These are phyloP conservation scores for Perccottus glenii DNA, from an alignment of 2,113 vertebrate genomes.

Conservation along the genomic window DNA sequence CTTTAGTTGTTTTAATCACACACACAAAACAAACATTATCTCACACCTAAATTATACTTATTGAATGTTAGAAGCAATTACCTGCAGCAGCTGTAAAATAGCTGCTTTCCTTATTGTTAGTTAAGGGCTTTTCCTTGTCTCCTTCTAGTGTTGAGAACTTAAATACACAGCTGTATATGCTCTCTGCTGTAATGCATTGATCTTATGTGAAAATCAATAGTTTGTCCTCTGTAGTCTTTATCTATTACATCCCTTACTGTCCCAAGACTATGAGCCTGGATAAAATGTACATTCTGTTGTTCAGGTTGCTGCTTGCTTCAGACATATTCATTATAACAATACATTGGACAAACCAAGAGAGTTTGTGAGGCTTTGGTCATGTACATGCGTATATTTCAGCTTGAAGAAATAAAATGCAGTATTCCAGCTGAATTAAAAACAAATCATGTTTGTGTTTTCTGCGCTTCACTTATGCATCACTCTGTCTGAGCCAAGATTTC, in stretches of 20 bases:
- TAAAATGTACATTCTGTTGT: constrained; percentile 26
- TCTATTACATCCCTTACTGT: constrained; percentile 18
- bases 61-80: neutral
- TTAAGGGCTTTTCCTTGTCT: constrained; percentile 26
- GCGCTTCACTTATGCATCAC: constrained; percentile 32
- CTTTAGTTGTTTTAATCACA: neutral
- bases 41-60: neutral
- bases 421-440: neutral
- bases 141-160: constrained; percentile 5
- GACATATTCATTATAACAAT: neutral
- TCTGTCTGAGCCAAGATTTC: constrained; percentile 41
- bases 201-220: constrained; percentile 38
- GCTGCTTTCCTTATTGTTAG: constrained; percentile 5
- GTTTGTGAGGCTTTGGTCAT: neutral
- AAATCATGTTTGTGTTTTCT: constrained; percentile 7
- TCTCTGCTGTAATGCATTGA: constrained; percentile 35
- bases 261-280: neutral
- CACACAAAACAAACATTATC: neutral
- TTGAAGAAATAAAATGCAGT: neutral
- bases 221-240: constrained; percentile 33
- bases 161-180: constrained; percentile 13
- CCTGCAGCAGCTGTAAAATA: neutral
- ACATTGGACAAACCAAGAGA: neutral
- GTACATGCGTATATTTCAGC: neutral
- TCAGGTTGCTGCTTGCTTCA: constrained; percentile 18